phyloP scores from a whole-genome alignment of 2,113 vertebrate genomes.

The Gallinago paraguaiae region DNA sequence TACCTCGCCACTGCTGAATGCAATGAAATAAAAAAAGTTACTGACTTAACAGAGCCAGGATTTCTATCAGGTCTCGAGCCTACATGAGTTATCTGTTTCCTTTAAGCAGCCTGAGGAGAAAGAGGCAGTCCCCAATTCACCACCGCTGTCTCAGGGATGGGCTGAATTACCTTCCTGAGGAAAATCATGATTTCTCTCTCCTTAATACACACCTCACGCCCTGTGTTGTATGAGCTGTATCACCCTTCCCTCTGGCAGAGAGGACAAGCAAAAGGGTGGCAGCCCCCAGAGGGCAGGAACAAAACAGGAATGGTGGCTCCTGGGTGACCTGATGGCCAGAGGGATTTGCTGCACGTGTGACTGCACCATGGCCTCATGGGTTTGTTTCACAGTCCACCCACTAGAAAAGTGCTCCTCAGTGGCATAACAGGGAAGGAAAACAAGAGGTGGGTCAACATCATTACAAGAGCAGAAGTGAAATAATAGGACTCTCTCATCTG shows the following conservation, averaged over 20 bases:
- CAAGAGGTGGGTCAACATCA: not conserved
- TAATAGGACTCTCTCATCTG: not conserved
- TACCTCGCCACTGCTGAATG: not conserved
- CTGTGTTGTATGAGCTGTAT: not conserved
- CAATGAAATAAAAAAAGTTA: not conserved
- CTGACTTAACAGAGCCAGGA: not conserved
- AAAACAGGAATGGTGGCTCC: not conserved
- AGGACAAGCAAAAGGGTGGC: not conserved
- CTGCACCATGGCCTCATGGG: rapidly evolving
- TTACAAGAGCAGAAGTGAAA: not conserved
- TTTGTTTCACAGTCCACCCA: not conserved
- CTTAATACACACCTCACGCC: not conserved
- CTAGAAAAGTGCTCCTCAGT: not conserved
- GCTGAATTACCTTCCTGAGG: not conserved
- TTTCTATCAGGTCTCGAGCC: not conserved
- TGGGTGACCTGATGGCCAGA: not conserved
- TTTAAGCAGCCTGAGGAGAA: not conserved
- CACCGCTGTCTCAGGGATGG: not conserved
- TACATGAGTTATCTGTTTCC: rapidly evolving
- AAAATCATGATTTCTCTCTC: not conserved
- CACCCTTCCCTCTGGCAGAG: not conserved
- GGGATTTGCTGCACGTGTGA: not conserved
- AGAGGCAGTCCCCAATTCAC: not conserved
- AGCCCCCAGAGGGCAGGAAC: not conserved
- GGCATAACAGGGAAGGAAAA: not conserved